Evolutionary conservation across 1,140 invertebrate species (phyloP).

Genomic region (Drosophila rhopaloa): DNA sequence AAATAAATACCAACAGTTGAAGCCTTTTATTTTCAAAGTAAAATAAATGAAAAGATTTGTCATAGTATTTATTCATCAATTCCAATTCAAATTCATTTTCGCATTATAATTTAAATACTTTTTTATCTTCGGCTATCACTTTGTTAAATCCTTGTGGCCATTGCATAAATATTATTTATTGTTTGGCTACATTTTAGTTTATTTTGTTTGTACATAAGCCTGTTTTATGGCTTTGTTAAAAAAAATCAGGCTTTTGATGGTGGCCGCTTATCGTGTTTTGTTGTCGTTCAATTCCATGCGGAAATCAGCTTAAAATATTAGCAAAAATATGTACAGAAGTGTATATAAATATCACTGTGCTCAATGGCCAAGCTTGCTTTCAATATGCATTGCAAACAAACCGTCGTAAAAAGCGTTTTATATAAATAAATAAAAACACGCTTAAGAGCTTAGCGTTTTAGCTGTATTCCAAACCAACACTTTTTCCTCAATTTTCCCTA

Average conservation of each 20-base stretch:
- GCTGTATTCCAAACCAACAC: slow-evolving; percentile 12
- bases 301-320: slow-evolving; percentile 79
- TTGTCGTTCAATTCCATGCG: slow-evolving; percentile 67
- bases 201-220: slow-evolving; percentile 25
- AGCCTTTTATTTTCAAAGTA: not conserved
- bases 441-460: slow-evolving; percentile 71
- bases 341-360: slow-evolving; percentile 43
- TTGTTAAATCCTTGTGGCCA: slow-evolving; percentile 39
- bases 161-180: slow-evolving; percentile 40
- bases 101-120: slow-evolving; percentile 25
- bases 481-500: slow-evolving; percentile 17
- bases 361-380: slow-evolving; percentile 41
- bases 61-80: slow-evolving; percentile 24
- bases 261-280: slow-evolving; percentile 64
- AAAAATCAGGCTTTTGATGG: slow-evolving; percentile 19
- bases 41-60: slow-evolving; percentile 12
- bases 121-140: slow-evolving; percentile 32
- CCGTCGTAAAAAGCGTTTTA: slow-evolving; percentile 40
- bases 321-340: slow-evolving; percentile 45
- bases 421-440: slow-evolving; percentile 69
- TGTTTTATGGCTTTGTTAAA: slow-evolving; percentile 26
- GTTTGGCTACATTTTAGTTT: slow-evolving; percentile 25
- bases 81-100: slow-evolving; percentile 29
- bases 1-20: slow-evolving; percentile 11
- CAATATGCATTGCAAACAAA: slow-evolving; percentile 57